Evolutionary conservation across 1,140 invertebrate genomes (phyloP), one percentile per base, ranked within the genome.

Genomic region (Zaprionus ghesquierei): DNA sequence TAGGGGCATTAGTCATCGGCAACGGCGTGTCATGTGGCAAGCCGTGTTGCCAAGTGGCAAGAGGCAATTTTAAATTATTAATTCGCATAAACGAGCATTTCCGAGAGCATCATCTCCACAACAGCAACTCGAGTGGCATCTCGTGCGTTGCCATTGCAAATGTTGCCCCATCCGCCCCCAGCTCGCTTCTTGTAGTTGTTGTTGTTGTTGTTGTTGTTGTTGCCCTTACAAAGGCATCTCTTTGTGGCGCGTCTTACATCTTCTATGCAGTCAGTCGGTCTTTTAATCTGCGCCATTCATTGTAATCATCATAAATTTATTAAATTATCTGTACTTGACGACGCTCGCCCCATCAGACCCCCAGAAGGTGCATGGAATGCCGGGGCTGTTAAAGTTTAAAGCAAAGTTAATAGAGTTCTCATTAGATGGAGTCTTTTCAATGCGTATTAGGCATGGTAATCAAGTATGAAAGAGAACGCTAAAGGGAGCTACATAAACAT

Each of bases 271-370:
- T 13, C 29, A 46, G 9, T 65, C 55, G 23, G 63, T 59, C 50
- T 63, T 58, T 79, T 58, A 71, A 84, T 79, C 73, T 84, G 35
- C 63, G 49, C 61, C 18, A 58, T 58, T 55, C 61, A 71, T 65
- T 75, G 78, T 72, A 86, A 85, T 69, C 71, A 75, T 86, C 59
- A 78, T 75, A 81, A 81, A 73, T 86, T 81, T 69, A 86, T 85
- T 86, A 81, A 81, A 85, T 85, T 86, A 86, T 64, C n/a, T 44
- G 20, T 41, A 69, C 81, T 81, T 86, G 75, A 81, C 74, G 64
- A 69, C 64, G 55, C 58, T 27, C 64, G 55, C 58, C 33, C 50
- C 53, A 22, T 20, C 23, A 27, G 9, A 25, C 62, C 41, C 41
- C 10, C 15, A 46, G 27, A 41, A 18, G 41, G 22, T 33, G 22